A percentile compares a stretch with the other conserved stretches of the same genome.
phyloP scores from a whole-genome alignment of 2,888 invertebrate species.

The Didymodactylos carnosus region DNA sequence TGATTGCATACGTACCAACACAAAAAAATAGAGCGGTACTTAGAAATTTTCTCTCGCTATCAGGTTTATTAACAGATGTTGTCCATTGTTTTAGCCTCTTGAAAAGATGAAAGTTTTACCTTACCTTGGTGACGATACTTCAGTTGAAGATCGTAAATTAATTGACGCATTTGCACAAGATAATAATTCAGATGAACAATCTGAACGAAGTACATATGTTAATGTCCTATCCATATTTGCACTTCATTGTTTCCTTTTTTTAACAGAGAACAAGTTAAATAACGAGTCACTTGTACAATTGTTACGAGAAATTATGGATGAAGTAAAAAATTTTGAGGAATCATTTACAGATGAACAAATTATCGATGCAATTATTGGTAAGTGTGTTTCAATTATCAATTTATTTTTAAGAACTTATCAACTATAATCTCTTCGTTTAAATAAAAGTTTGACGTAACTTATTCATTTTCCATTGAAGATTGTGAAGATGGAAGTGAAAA shows the following conservation, averaged over 20 bases:
- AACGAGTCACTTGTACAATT: background rate
- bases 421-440: too few relatives aligned
- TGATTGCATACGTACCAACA: background rate
- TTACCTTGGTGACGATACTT: background rate
- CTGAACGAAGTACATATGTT: too few relatives aligned
- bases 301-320: background rate
- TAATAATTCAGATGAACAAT: too few relatives aligned
- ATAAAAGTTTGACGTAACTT: too few relatives aligned
- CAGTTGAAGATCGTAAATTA: background rate
- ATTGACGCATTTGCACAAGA: background rate
- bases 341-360: background rate
- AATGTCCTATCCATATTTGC: too few relatives aligned
- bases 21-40: background rate
- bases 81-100: too few relatives aligned
- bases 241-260: background rate
- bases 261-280: background rate
- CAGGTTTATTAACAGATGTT: too few relatives aligned
- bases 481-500: too few relatives aligned
- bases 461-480: too few relatives aligned
- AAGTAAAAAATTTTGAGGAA: background rate
- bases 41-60: too few relatives aligned
- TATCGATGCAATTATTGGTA: background rate
- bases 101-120: background rate
- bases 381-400: too few relatives aligned
- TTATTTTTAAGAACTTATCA: too few relatives aligned